Base-by-base conservation (phyloP, 2,113 vertebrate genomes). In the Tragelaphus imberbis region DNA sequence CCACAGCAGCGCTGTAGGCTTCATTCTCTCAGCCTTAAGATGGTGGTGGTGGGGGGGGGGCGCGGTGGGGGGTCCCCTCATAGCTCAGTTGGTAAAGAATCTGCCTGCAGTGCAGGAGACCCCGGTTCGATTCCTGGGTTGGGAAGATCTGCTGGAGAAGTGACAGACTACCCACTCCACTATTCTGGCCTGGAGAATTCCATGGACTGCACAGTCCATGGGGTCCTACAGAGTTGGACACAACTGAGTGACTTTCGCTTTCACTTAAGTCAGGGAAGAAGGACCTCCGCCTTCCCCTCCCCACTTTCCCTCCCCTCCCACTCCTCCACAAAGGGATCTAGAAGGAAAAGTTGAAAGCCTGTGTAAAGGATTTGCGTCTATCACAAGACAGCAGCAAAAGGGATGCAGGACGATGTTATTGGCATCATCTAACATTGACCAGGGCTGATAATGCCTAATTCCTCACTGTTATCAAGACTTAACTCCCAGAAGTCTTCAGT, bases 301-400 rank as follows among this genome's bases (percentile, higher is more conserved):
- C 2, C 0, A 7, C 44, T 21, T 21, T 30, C 53, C 0, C 0
- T 3, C 21, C 23, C 53, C 33, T 21, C n/a, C 0, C 0, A 0
- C 30, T 33, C 49, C 33, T 17, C 30, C 61, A 6, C 28, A 1
- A 2, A 58, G 68, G 59, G 28, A 81, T 10, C 6, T 28, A 33
- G 68, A 90, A n/a, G 53, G 65, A 4, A 63, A 63, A 40, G 19
- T 23, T 21, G 3, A 30, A 56, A 56, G n/a, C 49, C 49, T 7
- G 3, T 13, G 5, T 13, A 53, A 44, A 87, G 56, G 23, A 23
- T 40, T 5, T 65, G 19, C 36, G 7, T 21, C 23, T 6, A 16
- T 86, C 71, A 16, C 51, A 23, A 91, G 56, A 33, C 25, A 96
- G 21, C 1, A 5, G 49, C 5, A 2, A 7, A 44, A 59, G 58